Evolutionary conservation across 2,888 invertebrate species (phyloP), one percentile per base, ranked within the genome.

Genomic region (Eretmocerus hayati): DNA sequence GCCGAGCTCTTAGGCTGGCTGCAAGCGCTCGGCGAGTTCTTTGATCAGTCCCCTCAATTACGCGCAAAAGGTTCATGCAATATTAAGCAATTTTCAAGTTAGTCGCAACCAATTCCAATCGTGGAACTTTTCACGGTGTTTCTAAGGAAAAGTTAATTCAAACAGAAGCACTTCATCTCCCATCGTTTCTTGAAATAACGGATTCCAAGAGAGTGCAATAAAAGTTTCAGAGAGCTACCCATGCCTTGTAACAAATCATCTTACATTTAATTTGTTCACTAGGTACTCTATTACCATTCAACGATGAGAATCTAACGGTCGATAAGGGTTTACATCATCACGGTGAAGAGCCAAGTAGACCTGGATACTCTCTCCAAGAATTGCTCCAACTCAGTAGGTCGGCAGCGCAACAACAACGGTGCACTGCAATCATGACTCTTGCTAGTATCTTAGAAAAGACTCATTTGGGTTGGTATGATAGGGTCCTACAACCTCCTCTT

Each of bases 361-460:
- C 95, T 2, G 95, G 95, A 1, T 96, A 95, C 69, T 84, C 91
- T 0, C 69, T 96, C 11, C 87, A 87, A 57, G 96, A 96, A 72
- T 70, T 95, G 1, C 83, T 94, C 60, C 84, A 87, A 54, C 72
- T 95, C 2, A 81, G 85, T 52, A 78, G 81, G 46, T 87, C 88
- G 1, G 77, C 84, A 36, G 77, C 89, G n/a, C 78, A 80, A 16
- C 91, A 92, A 62, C 95, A 96, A 72, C 78, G 91, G 60, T 80
- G 84, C 1, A 76, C 88, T 45, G 89, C 92, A 2, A 74, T 95
- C 15, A 82, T 83, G 50, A 84, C 87, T 0, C 74, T 95, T 26
- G 85, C 86, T 5, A 88, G 89, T 48, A 83, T 95, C 38, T 67
- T 88, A 41, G 81, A 81, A 48, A 80, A 87, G 54, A 77, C 84